Evolutionary conservation across 2,888 invertebrate genomes (phyloP), one percentile per base, ranked within the genome.

Genomic region (Drosophila neonasuta): DNA sequence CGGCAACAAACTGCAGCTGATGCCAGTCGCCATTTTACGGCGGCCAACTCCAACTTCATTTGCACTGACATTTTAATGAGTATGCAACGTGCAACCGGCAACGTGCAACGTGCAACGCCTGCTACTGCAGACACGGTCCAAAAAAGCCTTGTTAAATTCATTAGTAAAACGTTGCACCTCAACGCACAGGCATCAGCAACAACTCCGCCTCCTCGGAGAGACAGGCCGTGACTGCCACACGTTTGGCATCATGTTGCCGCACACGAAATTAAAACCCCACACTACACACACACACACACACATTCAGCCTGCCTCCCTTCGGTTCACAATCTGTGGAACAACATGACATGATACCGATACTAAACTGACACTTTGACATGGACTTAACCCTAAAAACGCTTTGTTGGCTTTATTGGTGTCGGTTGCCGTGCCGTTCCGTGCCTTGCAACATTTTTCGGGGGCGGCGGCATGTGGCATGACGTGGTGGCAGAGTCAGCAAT

Each of bases 281-380:
- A 58, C 74, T 71, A 9, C 48, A 17, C 20, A 46, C n/a, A n/a
- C 42, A 42, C 17, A 10, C 32, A 42, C 17, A 10, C 32, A 30
- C 30, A 30, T 9, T 7, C 32, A 5, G 34, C 41, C 54, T 51
- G 39, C 17, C 41, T 29, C 30, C 56, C 45, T 24, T 24, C 54
- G 48, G 20, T 10, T 10, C 57, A 68, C 65, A 76, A 62, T 72
- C 68, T 73, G 77, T 68, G 62, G 69, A 68, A 85, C 87, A 79
- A 79, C 89, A 86, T 88, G 89, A 89, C 88, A 89, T 88, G 88
- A 89, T 87, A 89, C 89, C 89, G 89, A 89, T 89, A 89, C 90
- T 89, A 89, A 89, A 89, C 90, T 89, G 89, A 89, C 90, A 89
- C 89, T 89, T 89, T 89, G 89, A 89, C 90, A 89, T 87, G 89